Base-by-base conservation (phyloP, 2,888 invertebrate genomes). In the Lithophane leautieri region DNA sequence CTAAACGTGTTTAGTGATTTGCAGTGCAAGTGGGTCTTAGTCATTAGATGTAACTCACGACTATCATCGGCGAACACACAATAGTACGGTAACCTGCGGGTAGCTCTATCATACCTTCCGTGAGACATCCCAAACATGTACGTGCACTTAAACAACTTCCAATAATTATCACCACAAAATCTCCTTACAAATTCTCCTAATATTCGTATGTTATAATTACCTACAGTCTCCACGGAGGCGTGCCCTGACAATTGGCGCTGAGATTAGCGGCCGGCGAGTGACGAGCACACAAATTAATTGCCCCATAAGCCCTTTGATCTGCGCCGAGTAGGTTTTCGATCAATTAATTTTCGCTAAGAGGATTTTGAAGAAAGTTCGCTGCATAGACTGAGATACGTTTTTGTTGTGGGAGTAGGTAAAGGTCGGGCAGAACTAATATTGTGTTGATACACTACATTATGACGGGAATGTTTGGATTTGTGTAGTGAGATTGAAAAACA, bases 251-350 rank as follows among this genome's bases (percentile, higher is more conserved):
- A 79, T 75, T 70, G 61, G 76, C 67, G 54, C 19, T 65, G 82
- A 85, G 89, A 89, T 89, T 88, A 89, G 72, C 70, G 75, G 78
- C 65, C 76, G 73, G 79, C 79, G 80, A 73, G 77, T 71, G 77
- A 61, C 66, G 83, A 71, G 72, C 77, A 84, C 79, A 84, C 75
- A 82, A 88, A 89, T 89, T 89, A 88, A 89, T 89, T 89, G 87
- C 79, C 65, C 77, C 81, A 65, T 82, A 88, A 89, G 87, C 84
- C 75, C 81, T 83, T 82, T 87, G 88, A 89, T 88, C 87, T 85
- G 79, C 40, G 56, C 73, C 78, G 78, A 76, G 58, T 85, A 76
- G 77, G 76, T 77, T 83, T 78, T 82, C 79, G 69, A 88, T 87
- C 87, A 85, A 86, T 87, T 81, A 85, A 85, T 82, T 82, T 82